These are phyloP conservation scores for Drosophila setifemur DNA, from an alignment of 1,140 invertebrate species.

Conservation along the genomic window DNA sequence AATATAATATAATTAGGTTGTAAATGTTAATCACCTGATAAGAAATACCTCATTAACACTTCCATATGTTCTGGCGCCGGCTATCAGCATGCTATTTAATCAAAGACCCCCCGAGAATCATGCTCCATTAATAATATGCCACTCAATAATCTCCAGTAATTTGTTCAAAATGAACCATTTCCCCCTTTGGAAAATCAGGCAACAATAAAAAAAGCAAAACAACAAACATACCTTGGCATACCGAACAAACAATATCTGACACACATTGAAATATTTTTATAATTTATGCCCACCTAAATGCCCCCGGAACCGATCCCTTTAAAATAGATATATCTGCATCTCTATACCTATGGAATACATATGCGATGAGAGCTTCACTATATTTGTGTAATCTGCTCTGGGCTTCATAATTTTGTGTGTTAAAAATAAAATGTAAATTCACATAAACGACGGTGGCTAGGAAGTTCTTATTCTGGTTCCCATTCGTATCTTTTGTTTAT, in stretches of 20 bases:
- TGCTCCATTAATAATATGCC: constrained; percentile 62
- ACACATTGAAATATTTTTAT: constrained; percentile 77
- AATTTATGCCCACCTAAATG: constrained; percentile 73
- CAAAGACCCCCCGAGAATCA: constrained; percentile 26
- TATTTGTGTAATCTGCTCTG: constrained; percentile 24
- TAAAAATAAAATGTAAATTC: constrained; percentile 61
- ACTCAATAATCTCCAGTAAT: constrained; percentile 64
- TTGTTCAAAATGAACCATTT: constrained; percentile 62
- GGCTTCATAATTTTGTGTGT: constrained; percentile 40
- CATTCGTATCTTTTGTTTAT: constrained; percentile 57
- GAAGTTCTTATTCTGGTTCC: constrained; percentile 40
- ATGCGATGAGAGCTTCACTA: neutral
- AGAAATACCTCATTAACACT: constrained; percentile 17
- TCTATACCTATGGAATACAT: constrained; percentile 13
- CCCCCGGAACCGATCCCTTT: constrained; percentile 44
- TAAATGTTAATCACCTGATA: neutral
- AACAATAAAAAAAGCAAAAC: neutral
- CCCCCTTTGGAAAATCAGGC: neutral
- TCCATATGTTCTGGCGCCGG: constrained; percentile 2
- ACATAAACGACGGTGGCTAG: constrained; percentile 37
- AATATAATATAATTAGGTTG: no score
- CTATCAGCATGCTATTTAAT: constrained; percentile 55
- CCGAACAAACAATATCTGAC: constrained; percentile 68
- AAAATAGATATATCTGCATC: constrained; percentile 47
- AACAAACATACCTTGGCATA: constrained; percentile 63